Percentiles rank a stretch among this genome's conserved stretches.
phyloP scores from a whole-genome alignment of 1,140 invertebrate species.

The Heliothis virescens region DNA sequence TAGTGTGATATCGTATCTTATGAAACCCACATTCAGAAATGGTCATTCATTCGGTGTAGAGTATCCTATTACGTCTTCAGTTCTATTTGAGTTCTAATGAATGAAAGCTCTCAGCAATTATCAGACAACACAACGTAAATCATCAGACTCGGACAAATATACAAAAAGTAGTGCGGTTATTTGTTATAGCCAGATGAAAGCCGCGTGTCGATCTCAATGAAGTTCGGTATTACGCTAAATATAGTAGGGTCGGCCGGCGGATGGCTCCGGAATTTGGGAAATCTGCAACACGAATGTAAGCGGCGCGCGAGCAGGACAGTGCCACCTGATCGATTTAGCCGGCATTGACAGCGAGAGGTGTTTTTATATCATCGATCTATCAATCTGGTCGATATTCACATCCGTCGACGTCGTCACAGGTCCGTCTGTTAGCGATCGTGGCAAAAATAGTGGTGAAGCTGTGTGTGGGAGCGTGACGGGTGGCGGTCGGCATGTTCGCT shows the following conservation, averaged over 20 bases:
- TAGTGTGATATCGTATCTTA: neutral
- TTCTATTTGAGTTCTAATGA: slow-evolving; percentile 15
- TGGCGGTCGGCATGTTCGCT: slow-evolving; percentile 56
- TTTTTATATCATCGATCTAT: slow-evolving; percentile 58
- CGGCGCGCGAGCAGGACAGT: slow-evolving; percentile 47
- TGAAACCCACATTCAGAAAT: slow-evolving; percentile 4
- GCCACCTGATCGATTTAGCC: slow-evolving; percentile 51
- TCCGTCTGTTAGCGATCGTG: slow-evolving; percentile 30
- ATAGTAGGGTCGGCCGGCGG: slow-evolving; percentile 42
- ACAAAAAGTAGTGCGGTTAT: slow-evolving; percentile 32
- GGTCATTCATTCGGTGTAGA: neutral
- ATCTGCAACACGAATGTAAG: slow-evolving; percentile 47
- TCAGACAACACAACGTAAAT: slow-evolving; percentile 5
- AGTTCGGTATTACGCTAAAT: slow-evolving; percentile 51
- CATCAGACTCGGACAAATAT: neutral
- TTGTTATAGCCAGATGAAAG: slow-evolving; percentile 29
- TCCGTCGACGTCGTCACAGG: slow-evolving; percentile 37
- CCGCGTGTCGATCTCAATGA: slow-evolving; percentile 53
- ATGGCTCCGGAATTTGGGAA: slow-evolving; percentile 45
- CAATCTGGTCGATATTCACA: slow-evolving; percentile 48
- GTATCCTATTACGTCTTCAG: slow-evolving; percentile 26
- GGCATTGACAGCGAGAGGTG: slow-evolving; percentile 59
- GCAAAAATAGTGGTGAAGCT: slow-evolving; percentile 51
- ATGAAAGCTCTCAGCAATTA: slow-evolving; percentile 10
- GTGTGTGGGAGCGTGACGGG: slow-evolving; percentile 71